Evolutionary conservation across 2,113 vertebrate genomes (phyloP), one percentile per base, ranked within the genome.

Genomic region (Oxyruncus cristatus): DNA sequence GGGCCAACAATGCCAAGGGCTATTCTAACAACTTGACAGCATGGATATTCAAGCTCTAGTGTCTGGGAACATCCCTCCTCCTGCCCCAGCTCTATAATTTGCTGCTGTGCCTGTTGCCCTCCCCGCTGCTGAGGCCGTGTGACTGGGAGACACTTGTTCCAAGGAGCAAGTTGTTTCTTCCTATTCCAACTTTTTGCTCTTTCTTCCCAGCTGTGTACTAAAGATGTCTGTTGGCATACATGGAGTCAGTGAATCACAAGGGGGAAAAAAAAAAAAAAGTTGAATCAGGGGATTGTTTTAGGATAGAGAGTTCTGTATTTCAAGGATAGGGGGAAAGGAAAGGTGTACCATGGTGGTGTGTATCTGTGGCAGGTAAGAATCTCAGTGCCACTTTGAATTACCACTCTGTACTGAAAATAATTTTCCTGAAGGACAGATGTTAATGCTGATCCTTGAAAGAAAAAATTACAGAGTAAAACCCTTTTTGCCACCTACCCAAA

Each of bases 1-100:
- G 83, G 62, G 92, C 95, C 83, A 95, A 91, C 92, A 63, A 37
- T n/a, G 80, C 86, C 89, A 66, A 73, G 26, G 85, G 95, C 94
- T 79, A 84, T 61, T 50, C 85, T 59, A 80, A 88, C 85, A 83
- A n/a, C 62, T 44, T 17, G 37, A 61, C 76, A 42, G 58, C 24
- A 86, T 26, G 78, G 92, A 92, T 76, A 93, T 93, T 92, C 86
- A 67, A 41, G 88, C 86, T 93, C 68, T 30, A 17, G 62, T 75
- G 90, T 78, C 88, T 94, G 85, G 92, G 88, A 95, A 93, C 73
- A 63, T 55, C 78, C 76, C 80, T 94, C 39, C 61, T 86, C 32
- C 81, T 4, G 5, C 33, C 37, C 21, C 88, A 71, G 18, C 72
- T 55, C 72, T 55, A 26, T 59, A 37, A 58, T 87, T 91, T 66